Evolutionary conservation across 2,888 invertebrate species (phyloP).

Genomic region (Leptinotarsa haldemani): DNA sequence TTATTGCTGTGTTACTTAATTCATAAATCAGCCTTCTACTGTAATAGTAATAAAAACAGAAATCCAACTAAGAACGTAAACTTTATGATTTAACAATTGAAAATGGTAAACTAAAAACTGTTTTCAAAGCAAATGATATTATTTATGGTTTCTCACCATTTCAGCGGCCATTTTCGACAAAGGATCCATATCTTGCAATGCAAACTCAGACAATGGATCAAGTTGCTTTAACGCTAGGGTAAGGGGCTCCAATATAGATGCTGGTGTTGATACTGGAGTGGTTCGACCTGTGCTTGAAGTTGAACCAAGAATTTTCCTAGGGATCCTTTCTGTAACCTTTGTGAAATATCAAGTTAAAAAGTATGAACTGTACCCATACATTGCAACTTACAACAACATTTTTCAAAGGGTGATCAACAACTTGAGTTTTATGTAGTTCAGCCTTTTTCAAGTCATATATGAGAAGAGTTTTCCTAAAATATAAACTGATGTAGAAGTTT

Average conservation of each 20-base stretch:
- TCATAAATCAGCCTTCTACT: no score
- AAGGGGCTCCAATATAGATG: slow-evolving; percentile 68
- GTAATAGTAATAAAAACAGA: no score
- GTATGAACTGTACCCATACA: slow-evolving; percentile 25
- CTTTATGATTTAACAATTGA: no score
- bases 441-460: slow-evolving; percentile 37
- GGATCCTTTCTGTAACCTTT: slow-evolving; percentile 70
- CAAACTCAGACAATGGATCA: slow-evolving; percentile 81
- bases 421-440: slow-evolving; percentile 31
- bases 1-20: no score
- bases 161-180: slow-evolving; percentile 73
- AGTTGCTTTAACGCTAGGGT: slow-evolving; percentile 74
- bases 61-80: no score
- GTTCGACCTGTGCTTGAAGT: slow-evolving; percentile 68
- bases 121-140: background rate
- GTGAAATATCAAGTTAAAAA: slow-evolving; percentile 20
- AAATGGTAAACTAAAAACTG: background rate
- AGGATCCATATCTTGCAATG: slow-evolving; percentile 74
- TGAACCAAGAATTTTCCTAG: slow-evolving; percentile 67
- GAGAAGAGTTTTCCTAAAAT: slow-evolving; percentile 52
- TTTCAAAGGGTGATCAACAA: slow-evolving; percentile 72
- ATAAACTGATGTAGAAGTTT: background rate
- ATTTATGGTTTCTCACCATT: slow-evolving; percentile 58
- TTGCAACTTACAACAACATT: slow-evolving; percentile 65
- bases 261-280: slow-evolving; percentile 63